phyloP scores from a whole-genome alignment of 2,797 vertebrate species.

The Eulemur mongoz region DNA sequence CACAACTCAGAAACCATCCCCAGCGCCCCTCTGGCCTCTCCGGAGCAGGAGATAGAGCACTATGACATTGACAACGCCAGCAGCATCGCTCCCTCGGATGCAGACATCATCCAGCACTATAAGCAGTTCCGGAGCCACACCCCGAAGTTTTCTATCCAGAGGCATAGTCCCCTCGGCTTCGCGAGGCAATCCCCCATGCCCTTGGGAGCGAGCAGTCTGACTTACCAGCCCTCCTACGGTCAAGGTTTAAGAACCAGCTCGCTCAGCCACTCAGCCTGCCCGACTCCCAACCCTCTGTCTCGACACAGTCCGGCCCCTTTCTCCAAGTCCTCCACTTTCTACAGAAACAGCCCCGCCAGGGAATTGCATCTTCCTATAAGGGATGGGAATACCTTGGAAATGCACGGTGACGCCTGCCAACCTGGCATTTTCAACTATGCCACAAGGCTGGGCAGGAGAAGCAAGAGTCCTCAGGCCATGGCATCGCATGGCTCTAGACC shows the following conservation, averaged over 20 bases:
- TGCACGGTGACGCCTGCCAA: conserved; percentile 92
- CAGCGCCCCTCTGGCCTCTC: conserved; percentile 92
- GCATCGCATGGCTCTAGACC: conserved; percentile 91
- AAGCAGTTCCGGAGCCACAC: conserved; percentile 98
- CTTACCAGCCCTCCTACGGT: conserved; percentile 94
- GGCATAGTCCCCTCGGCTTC: conserved; percentile 96
- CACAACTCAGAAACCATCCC: conserved; percentile 92
- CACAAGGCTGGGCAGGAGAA: conserved; percentile 94
- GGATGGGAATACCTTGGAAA: conserved; percentile 92
- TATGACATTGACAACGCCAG: conserved; percentile 99
- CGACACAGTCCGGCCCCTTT: conserved; percentile 97
- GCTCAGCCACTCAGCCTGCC: conserved; percentile 93
- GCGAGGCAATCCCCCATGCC: conserved; percentile 96
- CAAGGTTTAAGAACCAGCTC: conserved; percentile 92
- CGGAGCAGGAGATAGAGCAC: conserved; percentile 92
- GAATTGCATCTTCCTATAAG: conserved; percentile 94
- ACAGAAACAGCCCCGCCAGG: conserved; percentile 94
- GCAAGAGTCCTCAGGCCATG: conserved; percentile 97
- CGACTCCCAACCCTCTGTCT: conserved; percentile 93
- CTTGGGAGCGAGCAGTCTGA: conserved; percentile 94
- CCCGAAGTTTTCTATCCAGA: conserved; percentile 97
- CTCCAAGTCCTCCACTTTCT: conserved; percentile 94
- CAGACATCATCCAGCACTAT: conserved; percentile 98
- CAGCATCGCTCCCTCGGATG: conserved; percentile 97
- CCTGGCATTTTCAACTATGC: conserved; percentile 95